A percentile compares a stretch with the other conserved stretches of the same genome.
Conservation (phyloP, 2,797 vertebrate species). For the Loris lydekkerianus region DNA sequence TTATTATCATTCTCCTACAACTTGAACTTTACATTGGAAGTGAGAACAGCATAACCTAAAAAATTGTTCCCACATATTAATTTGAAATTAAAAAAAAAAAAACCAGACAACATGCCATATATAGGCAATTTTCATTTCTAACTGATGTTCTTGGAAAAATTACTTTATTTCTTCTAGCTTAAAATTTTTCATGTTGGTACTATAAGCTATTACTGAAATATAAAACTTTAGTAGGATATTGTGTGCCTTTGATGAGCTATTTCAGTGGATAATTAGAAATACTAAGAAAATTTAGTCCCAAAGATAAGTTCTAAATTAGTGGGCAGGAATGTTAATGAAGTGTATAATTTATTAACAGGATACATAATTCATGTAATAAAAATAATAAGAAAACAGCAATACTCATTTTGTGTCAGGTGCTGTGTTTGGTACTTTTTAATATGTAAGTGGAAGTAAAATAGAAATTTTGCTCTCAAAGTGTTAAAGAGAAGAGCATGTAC, state of each 20-base stretch:
- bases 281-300: neutral
- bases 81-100: neutral
- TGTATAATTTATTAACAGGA: neutral
- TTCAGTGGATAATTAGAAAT: neutral
- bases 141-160: neutral
- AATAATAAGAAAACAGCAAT: neutral
- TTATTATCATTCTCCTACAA: too few species aligned
- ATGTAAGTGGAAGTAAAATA: neutral
- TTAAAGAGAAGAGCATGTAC: neutral
- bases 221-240: neutral
- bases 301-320: neutral
- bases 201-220: neutral
- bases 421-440: neutral
- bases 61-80: too few species aligned
- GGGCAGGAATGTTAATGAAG: neutral
- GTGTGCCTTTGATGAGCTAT: neutral
- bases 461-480: neutral
- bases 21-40: too few species aligned
- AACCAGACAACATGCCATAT: neutral
- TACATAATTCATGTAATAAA: constrained; percentile 25
- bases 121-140: neutral
- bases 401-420: neutral
- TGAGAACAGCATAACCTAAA: too few species aligned
- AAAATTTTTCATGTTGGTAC: neutral
- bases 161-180: constrained; percentile 44